Evolutionary conservation across 2,888 invertebrate genomes (phyloP).

Genomic region (Euspilapteryx auroguttella): DNA sequence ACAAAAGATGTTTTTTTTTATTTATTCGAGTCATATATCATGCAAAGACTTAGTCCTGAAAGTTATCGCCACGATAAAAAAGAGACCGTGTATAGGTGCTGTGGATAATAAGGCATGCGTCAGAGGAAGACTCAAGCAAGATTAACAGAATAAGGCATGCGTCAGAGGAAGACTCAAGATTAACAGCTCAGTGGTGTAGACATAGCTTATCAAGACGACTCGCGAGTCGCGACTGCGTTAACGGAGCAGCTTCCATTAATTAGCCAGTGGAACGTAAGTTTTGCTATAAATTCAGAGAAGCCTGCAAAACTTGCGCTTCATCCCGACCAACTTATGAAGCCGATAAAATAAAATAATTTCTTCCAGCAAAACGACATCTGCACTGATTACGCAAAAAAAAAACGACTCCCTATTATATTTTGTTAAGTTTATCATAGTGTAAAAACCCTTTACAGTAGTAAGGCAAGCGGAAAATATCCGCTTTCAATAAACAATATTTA

Average conservation of each 20-base stretch:
- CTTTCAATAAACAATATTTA: constrained; percentile 14
- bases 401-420: constrained; percentile 15
- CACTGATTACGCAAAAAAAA: constrained; percentile 45
- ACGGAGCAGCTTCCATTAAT: constrained; percentile 50
- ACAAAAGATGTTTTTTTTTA: too few species aligned
- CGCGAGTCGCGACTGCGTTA: constrained; percentile 27
- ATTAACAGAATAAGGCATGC: too few species aligned
- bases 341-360: constrained; percentile 55
- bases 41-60: too few species aligned
- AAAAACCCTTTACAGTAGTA: constrained; percentile 7
- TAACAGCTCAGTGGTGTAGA: too few species aligned
- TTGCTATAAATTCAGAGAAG: constrained; percentile 50
- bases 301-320: constrained; percentile 43
- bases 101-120: too few species aligned
- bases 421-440: constrained; percentile 1
- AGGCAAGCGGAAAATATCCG: constrained; percentile 14
- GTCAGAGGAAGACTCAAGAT: too few species aligned
- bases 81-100: too few species aligned
- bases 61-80: too few species aligned
- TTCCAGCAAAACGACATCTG: constrained; percentile 30
- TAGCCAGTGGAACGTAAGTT: constrained; percentile 53
- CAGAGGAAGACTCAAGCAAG: too few species aligned
- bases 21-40: too few species aligned
- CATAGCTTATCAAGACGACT: too few species aligned
- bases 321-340: constrained; percentile 41